Evolutionary conservation across 2,113 vertebrate species (phyloP).

Genomic region (Corythaeola cristata): DNA sequence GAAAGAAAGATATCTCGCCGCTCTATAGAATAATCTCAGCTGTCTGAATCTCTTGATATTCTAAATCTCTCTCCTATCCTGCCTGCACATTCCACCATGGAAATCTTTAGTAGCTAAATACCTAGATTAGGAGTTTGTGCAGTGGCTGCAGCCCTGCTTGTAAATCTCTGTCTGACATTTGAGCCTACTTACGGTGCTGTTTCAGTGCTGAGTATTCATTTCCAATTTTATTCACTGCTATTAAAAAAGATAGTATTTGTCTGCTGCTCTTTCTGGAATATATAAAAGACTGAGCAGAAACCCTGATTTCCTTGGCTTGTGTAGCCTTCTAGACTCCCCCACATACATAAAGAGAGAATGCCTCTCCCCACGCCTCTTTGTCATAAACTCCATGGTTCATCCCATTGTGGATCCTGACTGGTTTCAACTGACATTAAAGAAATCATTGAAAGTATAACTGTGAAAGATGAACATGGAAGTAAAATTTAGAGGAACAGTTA

Average conservation of each 20-base stretch:
- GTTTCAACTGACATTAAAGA: not conserved
- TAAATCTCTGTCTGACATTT: not conserved
- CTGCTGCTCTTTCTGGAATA: not conserved
- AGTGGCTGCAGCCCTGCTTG: not conserved
- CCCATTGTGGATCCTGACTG: not conserved
- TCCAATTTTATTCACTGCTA: not conserved
- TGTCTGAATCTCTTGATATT: not conserved
- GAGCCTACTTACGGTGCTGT: not conserved
- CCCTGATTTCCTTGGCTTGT: not conserved
- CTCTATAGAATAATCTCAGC: not conserved
- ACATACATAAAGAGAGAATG: not conserved
- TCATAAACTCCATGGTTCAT: not conserved
- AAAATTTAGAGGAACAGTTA: not conserved
- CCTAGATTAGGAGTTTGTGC: not conserved
- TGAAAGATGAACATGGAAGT: not conserved
- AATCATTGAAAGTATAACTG: not conserved
- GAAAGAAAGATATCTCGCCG: not conserved
- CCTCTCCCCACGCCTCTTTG: not conserved
- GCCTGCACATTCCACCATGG: not conserved
- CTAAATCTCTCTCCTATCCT: not conserved
- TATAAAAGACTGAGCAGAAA: not conserved
- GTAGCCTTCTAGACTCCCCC: not conserved
- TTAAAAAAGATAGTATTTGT: not conserved
- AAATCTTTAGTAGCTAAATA: not conserved
- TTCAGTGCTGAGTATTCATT: not conserved